Conservation (phyloP, 2,888 invertebrate genomes). For the Calliscelio sp. region DNA sequence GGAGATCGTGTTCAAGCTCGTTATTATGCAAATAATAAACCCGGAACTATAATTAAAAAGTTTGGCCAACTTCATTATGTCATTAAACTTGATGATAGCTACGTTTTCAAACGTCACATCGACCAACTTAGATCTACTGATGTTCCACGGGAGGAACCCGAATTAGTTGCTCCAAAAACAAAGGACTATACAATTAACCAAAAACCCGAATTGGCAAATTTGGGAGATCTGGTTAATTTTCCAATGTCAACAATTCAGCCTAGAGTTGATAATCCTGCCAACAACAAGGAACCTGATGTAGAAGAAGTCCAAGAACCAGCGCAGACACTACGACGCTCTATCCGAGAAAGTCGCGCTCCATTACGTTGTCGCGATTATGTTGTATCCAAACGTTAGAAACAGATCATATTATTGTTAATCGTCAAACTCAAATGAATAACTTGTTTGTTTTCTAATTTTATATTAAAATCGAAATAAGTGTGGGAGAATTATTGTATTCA, state of each 20-base stretch:
- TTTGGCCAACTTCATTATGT: slow-evolving; percentile 34
- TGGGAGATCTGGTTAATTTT: background rate
- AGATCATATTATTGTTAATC: no score
- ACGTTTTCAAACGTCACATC: slow-evolving; percentile 40
- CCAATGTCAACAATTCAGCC: background rate
- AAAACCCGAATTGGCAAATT: background rate
- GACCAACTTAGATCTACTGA: slow-evolving; percentile 15
- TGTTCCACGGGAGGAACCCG: background rate
- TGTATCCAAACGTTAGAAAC: no score
- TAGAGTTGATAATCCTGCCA: no score
- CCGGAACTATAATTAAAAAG: slow-evolving; percentile 18
- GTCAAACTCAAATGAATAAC: no score
- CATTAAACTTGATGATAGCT: slow-evolving; percentile 36
- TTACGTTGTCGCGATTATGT: background rate
- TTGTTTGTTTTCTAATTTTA: no score
- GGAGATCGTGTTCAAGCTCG: slow-evolving; percentile 54
- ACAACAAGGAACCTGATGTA: no score
- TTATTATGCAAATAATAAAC: slow-evolving; percentile 34
- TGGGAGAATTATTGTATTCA: no score
- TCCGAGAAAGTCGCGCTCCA: no score
- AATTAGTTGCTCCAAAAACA: background rate
- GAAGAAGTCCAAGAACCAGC: no score
- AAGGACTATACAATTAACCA: background rate
- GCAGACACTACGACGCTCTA: no score
- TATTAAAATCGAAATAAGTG: no score